Evolutionary conservation across 2,888 invertebrate species (phyloP), one percentile per base, ranked within the genome.

Genomic region (Plebejus melissa): DNA sequence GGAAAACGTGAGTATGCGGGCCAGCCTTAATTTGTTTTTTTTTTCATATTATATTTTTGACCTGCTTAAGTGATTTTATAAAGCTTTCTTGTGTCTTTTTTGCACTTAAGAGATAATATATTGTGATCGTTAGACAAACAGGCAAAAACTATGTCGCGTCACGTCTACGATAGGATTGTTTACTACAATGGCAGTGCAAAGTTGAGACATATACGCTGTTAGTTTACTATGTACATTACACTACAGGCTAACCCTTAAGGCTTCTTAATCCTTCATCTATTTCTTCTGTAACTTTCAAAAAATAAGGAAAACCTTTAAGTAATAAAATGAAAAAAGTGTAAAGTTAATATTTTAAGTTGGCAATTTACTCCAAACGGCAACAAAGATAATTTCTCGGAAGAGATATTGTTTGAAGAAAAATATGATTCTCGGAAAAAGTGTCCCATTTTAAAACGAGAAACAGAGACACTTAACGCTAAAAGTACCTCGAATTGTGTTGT

Each of bases 141-240:
- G 4, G 4, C 11, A 4, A 54, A 1, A 36, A 5, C 1, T 65
- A 32, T 65, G 4, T 65, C 65, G 36, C 32, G 65, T 65, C 65
- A 5, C 32, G 36, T 65, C 65, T 65, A 32, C 2, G 32, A 13
- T 65, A 32, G 32, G 13, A 32, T 32, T 13, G 60, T 28, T 65
- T 13, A 65, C 65, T 65, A 65, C 65, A 65, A 65, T 65, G 36
- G 65, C 65, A 65, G 65, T 65, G 65, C 65, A 32, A 65, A 36
- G 65, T 65, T 65, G 16, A 65, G 65, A 65, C 16, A 36, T 32
- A 65, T 65, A 32, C 65, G 65, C 65, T 13, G 65, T 32, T 65
- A 65, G 13, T 28, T 65, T 65, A 65, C 65, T 65, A 65, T 65
- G 13, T 65, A 65, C 65, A 60, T 60, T 28, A 60, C 11, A 65